Evolutionary conservation across 1,140 invertebrate genomes (phyloP).

Genomic region (Euura saliciscinereae): DNA sequence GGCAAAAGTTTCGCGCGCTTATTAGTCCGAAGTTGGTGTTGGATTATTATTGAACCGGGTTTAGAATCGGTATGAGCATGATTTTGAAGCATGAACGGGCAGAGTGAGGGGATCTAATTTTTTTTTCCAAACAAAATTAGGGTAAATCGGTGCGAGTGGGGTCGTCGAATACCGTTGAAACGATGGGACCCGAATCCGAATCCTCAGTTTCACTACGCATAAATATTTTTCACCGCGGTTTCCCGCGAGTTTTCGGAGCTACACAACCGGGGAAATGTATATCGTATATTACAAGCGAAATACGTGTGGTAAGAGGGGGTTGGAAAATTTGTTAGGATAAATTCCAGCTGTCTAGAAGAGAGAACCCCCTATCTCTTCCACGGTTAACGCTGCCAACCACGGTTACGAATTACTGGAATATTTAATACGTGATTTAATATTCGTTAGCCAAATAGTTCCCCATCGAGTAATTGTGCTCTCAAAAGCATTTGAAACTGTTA

Average conservation of each 20-base stretch:
- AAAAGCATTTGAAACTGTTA: too few relatives aligned
- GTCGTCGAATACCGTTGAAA: too few relatives aligned
- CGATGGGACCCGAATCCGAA: not conserved
- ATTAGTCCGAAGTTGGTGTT: not conserved
- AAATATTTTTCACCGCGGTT: slow-evolving; percentile 35
- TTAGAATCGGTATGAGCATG: too few relatives aligned
- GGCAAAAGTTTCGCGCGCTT: slow-evolving; percentile 38
- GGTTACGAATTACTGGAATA: slow-evolving; percentile 55
- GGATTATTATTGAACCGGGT: too few relatives aligned
- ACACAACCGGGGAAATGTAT: slow-evolving; percentile 36
- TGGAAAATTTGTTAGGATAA: slow-evolving; percentile 51
- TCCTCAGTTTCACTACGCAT: slow-evolving; percentile 9
- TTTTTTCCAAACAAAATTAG: too few relatives aligned
- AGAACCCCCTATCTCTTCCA: slow-evolving; percentile 1
- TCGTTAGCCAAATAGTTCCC: slow-evolving; percentile 42
- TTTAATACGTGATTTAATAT: slow-evolving; percentile 53
- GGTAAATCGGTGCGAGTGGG: too few relatives aligned
- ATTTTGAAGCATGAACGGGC: too few relatives aligned
- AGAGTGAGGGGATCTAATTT: too few relatives aligned
- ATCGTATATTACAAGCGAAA: slow-evolving; percentile 45
- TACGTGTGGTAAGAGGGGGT: slow-evolving; percentile 28
- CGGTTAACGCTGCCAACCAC: slow-evolving; percentile 6
- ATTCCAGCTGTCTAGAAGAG: slow-evolving; percentile 44
- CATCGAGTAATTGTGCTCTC: not conserved
- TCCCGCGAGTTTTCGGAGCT: not conserved